These are phyloP conservation scores for Andrena chrysosceles DNA, from an alignment of 2,888 invertebrate genomes.

Conservation along the genomic window DNA sequence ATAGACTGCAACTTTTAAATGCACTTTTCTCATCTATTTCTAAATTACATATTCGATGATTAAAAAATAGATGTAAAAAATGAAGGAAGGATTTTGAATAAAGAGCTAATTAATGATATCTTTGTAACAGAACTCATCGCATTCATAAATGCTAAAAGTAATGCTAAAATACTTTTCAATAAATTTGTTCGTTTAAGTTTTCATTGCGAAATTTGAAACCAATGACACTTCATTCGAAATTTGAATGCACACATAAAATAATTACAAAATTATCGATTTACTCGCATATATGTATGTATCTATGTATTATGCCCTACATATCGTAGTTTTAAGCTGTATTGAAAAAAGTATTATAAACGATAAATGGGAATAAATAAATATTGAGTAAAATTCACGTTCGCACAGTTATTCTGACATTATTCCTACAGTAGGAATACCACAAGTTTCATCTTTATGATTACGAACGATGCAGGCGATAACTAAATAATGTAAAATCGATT, in stretches of 20 bases:
- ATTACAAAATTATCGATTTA: slow-evolving; percentile 4
- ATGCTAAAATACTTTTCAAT: not conserved
- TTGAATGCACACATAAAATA: not conserved
- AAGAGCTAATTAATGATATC: not conserved
- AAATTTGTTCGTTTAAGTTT: slow-evolving; percentile 4
- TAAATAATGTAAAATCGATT: slow-evolving; percentile 16
- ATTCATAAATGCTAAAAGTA: slow-evolving; percentile 19
- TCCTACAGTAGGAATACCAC: slow-evolving; percentile 14
- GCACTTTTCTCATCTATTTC: not conserved
- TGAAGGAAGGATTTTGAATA: slow-evolving; percentile 2
- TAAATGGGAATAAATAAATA: not conserved
- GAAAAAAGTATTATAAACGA: slow-evolving; percentile 3
- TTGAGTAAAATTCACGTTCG: not conserved
- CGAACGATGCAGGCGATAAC: not conserved
- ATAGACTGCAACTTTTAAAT: not conserved
- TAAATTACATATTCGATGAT: slow-evolving; percentile 4
- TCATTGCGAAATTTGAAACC: not conserved
- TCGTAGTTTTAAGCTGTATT: not conserved
- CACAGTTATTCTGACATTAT: slow-evolving; percentile 20
- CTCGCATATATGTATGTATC: too few relatives aligned
- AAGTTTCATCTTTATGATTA: slow-evolving; percentile 4
- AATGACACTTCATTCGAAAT: slow-evolving; percentile 1
- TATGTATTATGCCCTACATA: not conserved
- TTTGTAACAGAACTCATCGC: slow-evolving; percentile 7
- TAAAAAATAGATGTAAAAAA: not conserved